phyloP scores from a whole-genome alignment of 1,140 invertebrate species.

The Nebria ingens region DNA sequence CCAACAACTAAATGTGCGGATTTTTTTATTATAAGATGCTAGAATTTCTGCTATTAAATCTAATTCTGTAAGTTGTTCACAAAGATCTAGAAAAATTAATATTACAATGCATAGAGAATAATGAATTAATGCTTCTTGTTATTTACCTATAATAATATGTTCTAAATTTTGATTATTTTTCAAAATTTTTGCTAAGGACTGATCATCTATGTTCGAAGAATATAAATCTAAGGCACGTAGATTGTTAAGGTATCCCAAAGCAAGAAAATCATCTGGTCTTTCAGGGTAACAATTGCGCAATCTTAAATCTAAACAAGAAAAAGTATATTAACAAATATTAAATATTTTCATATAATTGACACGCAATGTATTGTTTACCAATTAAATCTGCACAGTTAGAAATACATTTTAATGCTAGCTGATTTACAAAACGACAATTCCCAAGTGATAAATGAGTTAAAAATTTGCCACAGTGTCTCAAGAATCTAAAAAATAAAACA shows the following conservation, averaged over 20 bases:
- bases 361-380: conserved; percentile 18
- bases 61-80: conserved; percentile 45
- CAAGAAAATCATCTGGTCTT: conserved; percentile 48
- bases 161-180: conserved; percentile 52
- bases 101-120: conserved; percentile 1
- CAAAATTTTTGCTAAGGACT: conserved; percentile 51
- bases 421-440: conserved; percentile 23
- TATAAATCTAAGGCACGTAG: conserved; percentile 69
- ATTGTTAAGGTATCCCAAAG: conserved; percentile 47
- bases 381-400: conserved; percentile 21
- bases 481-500: conserved; percentile 46
- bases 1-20: conserved; percentile 76
- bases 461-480: conserved; percentile 50
- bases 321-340: conserved; percentile 14
- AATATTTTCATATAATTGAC: conserved; percentile 14
- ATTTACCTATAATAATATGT: conserved; percentile 60
- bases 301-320: conserved; percentile 48
- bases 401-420: conserved; percentile 18
- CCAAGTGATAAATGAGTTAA: conserved; percentile 51
- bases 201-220: conserved; percentile 53
- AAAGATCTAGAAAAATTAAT: conserved; percentile 36
- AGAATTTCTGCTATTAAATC: conserved; percentile 58
- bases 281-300: conserved; percentile 47
- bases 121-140: conserved; percentile 10
- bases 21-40: conserved; percentile 49